phyloP scores from a whole-genome alignment of 2,113 vertebrate species.

The Desmodus rotundus region DNA sequence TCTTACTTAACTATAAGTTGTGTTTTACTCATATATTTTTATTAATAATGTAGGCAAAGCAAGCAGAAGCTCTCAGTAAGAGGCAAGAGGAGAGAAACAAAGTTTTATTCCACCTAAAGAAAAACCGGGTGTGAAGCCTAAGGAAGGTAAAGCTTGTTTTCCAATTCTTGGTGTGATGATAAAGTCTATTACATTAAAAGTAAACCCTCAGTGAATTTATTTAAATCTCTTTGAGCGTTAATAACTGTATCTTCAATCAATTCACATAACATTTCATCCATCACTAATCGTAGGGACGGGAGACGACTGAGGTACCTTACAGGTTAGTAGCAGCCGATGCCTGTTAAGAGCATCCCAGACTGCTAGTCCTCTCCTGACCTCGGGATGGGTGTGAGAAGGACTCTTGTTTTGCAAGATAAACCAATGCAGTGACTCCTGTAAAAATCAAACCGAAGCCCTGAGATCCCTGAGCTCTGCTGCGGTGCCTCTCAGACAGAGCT shows the following conservation, averaged over 20 bases:
- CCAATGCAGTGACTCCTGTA: not conserved
- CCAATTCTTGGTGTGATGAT: not conserved
- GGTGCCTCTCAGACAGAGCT: not conserved
- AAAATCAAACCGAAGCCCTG: not conserved
- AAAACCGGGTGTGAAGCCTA: slow-evolving; percentile 85
- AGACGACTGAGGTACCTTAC: not conserved
- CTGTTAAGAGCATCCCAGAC: not conserved
- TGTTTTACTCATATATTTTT: slow-evolving; percentile 8
- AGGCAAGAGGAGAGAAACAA: slow-evolving; percentile 90
- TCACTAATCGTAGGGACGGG: not conserved
- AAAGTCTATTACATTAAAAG: not conserved
- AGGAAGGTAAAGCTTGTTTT: slow-evolving; percentile 84
- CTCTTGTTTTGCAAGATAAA: not conserved
- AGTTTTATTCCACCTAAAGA: slow-evolving; percentile 97
- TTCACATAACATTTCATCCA: not conserved
- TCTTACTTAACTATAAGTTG: not conserved
- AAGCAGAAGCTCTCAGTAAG: slow-evolving; percentile 89
- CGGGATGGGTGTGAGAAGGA: not conserved
- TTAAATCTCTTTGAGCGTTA: not conserved
- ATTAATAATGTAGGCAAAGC: slow-evolving; percentile 85
- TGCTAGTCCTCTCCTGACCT: not conserved
- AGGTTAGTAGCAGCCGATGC: not conserved
- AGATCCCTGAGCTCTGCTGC: not conserved
- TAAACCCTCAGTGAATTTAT: not conserved
- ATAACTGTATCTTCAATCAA: not conserved